These are phyloP conservation scores for Lemur catta DNA, from an alignment of 2,797 vertebrate species.

Conservation along the genomic window DNA sequence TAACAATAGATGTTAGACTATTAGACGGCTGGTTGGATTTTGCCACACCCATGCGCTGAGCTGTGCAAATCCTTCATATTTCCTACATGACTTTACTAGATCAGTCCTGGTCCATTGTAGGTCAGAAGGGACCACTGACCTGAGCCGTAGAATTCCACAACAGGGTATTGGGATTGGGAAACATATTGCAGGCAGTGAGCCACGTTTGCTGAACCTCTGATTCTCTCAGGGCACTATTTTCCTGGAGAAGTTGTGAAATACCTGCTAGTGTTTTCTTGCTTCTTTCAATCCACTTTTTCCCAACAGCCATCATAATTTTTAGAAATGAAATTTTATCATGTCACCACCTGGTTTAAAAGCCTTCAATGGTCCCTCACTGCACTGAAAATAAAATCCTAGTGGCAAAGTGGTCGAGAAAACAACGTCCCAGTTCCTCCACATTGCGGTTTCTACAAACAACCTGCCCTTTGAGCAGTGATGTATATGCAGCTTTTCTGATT, in stretches of 20 bases:
- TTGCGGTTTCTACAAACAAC: not conserved
- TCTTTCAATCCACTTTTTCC: not conserved
- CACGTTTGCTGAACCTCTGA: not conserved
- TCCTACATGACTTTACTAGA: not conserved
- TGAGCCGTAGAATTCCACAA: not conserved
- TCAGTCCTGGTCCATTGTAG: not conserved
- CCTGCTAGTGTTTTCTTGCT: not conserved
- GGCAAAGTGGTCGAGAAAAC: constrained; percentile 40
- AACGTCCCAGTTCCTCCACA: not conserved
- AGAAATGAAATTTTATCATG: constrained; percentile 58
- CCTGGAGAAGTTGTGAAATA: not conserved
- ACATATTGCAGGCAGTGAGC: not conserved
- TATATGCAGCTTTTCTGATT: not conserved
- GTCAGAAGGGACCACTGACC: not conserved
- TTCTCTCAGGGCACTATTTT: not conserved
- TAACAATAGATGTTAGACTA: not conserved
- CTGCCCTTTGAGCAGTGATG: not conserved
- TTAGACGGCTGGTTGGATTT: not conserved
- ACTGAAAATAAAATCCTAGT: constrained; percentile 55
- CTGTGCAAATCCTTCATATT: not conserved
- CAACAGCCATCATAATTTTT: constrained; percentile 42
- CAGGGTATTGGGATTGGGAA: not conserved
- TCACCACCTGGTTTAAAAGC: constrained; percentile 19
- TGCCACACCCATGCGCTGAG: not conserved
- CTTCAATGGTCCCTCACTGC: not conserved